These are phyloP conservation scores for Tetropium fuscum DNA, from an alignment of 2,888 invertebrate genomes.

Conservation along the genomic window DNA sequence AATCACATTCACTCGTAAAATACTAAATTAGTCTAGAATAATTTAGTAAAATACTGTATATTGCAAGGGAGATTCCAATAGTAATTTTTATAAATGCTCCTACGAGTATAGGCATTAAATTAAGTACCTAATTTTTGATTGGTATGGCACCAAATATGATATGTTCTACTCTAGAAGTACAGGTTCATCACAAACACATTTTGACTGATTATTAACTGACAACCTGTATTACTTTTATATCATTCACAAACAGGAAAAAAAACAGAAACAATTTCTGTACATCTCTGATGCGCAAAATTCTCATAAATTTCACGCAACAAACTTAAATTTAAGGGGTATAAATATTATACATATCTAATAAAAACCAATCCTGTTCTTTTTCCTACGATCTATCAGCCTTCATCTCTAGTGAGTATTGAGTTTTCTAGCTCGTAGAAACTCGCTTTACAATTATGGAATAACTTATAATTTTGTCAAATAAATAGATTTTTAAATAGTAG, in stretches of 20 bases:
- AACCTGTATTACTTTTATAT: conserved; percentile 16
- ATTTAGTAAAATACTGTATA: conserved; percentile 63
- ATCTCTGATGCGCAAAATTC: conserved; percentile 8
- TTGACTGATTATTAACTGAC: neutral
- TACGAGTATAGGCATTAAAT: conserved; percentile 39
- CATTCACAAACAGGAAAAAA: conserved; percentile 29
- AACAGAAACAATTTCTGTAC: conserved; percentile 24
- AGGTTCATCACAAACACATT: conserved; percentile 33
- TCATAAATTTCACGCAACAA: neutral
- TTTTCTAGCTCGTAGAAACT: conserved; percentile 52
- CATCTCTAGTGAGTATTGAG: conserved; percentile 64
- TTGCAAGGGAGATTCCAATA: conserved; percentile 57
- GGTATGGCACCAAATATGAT: conserved; percentile 57
- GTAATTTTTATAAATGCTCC: conserved; percentile 49
- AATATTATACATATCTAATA: conserved; percentile 55
- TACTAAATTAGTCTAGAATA: conserved; percentile 52
- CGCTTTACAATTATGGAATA: conserved; percentile 56
- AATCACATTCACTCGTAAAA: conserved; percentile 58
- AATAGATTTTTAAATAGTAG: conserved; percentile 38
- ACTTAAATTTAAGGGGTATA: conserved; percentile 53
- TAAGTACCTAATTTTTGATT: conserved; percentile 49
- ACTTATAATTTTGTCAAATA: conserved; percentile 53
- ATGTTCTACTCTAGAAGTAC: conserved; percentile 49
- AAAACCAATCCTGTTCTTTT: conserved; percentile 45
- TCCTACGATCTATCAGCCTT: conserved; percentile 61